Evolutionary conservation across 2,888 invertebrate genomes (phyloP), one percentile per base, ranked within the genome.

Genomic region (Drosophila eohydei): DNA sequence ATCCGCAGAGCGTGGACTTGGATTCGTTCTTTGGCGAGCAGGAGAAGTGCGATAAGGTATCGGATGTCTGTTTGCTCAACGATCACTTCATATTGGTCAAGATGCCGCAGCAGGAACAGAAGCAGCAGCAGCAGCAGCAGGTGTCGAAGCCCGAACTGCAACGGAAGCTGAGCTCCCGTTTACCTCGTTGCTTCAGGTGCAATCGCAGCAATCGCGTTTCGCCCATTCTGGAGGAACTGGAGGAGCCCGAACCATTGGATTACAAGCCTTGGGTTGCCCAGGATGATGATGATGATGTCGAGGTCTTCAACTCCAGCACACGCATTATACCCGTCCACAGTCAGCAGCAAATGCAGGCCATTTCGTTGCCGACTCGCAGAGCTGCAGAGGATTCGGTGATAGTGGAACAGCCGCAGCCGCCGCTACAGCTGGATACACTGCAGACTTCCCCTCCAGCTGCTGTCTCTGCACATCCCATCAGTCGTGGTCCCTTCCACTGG

Each of bases 11-110:
- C 30, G 74, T 80, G 21, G 85, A 89, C 50, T 46, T 88, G 34
- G 80, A 82, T 12, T 75, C 84, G 0, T 88, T 92, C 55, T 92
- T 92, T 52, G 78, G 83, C 4, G 77, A 78, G 50, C 76, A 80
- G 28, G 75, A 74, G 36, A 83, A 71, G 52, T 81, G 72, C 56
- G 86, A 84, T 9, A 83, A 80, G 43, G 80, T 92, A 0, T 90
- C 92, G 7, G 91, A 92, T 71, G 83, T 91, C 43, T 91, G 90
- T 56, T 69, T 91, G 30, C 82, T 91, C 61, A 92, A 92, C 64
- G 91, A 92, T 79, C 88, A 92, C 64, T 92, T 79, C 36, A 92
- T 92, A n/a, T 78, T 92, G 63, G 92, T 92, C 11, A 91, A 92
- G 67, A 89, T 92, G 80, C 90, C 92, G 0, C 60, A 58, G 0